A percentile compares a stretch with the other conserved stretches of the same genome.
phyloP scores from a whole-genome alignment of 1,140 invertebrate species.

The Drosophila ercepeae region DNA sequence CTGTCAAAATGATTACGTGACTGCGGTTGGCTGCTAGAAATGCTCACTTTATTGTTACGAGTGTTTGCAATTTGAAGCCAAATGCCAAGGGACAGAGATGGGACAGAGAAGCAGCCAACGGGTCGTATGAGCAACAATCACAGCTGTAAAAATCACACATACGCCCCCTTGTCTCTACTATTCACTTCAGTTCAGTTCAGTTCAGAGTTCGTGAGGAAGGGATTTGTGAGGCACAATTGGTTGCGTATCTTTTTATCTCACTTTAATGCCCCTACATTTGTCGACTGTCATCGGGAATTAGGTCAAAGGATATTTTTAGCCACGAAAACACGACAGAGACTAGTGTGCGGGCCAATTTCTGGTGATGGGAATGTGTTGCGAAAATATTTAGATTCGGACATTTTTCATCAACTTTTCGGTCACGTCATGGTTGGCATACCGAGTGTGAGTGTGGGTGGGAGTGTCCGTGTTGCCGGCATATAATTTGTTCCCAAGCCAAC shows the following conservation, averaged over 20 bases:
- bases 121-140: slow-evolving; percentile 61
- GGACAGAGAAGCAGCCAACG: slow-evolving; percentile 16
- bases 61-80: slow-evolving; percentile 56
- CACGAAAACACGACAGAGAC: not conserved
- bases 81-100: slow-evolving; percentile 5
- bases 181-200: not conserved
- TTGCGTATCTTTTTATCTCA: slow-evolving; percentile 40
- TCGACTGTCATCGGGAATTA: slow-evolving; percentile 74
- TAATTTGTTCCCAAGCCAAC: slow-evolving; percentile 25
- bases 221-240: slow-evolving; percentile 15
- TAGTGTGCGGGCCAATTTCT: slow-evolving; percentile 31
- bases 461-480: slow-evolving; percentile 10
- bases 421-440: slow-evolving; percentile 19
- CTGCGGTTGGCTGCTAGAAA: slow-evolving; percentile 39
- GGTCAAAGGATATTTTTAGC: slow-evolving; percentile 78
- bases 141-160: slow-evolving; percentile 68
- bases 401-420: slow-evolving; percentile 60
- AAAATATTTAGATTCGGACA: slow-evolving; percentile 57
- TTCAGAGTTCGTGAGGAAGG: too few relatives aligned
- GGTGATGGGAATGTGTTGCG: slow-evolving; percentile 17
- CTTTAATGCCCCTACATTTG: slow-evolving; percentile 63
- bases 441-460: slow-evolving; percentile 12
- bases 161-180: slow-evolving; percentile 34
- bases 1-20: slow-evolving; percentile 63
- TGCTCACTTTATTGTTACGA: slow-evolving; percentile 60